Evolutionary conservation across 1,140 invertebrate genomes (phyloP).

Genomic region (Yoshiicerus persimilis): DNA sequence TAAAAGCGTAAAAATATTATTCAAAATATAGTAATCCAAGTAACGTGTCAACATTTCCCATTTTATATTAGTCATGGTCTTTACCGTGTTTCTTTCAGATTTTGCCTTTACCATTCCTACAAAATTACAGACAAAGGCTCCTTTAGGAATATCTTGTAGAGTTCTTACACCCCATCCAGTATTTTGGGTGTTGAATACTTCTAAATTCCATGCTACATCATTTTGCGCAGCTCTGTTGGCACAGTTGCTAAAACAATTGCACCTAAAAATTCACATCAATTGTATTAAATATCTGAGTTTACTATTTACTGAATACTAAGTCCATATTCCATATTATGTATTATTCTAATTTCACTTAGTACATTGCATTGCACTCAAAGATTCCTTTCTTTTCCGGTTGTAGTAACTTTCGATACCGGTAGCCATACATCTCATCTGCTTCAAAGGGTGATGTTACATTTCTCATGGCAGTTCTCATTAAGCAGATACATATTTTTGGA

Average conservation of each 20-base stretch:
- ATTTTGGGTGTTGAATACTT: not conserved
- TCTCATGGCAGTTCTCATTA: not conserved
- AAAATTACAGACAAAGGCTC: constrained; percentile 12
- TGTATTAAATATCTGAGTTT: not conserved
- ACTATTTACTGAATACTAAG: too few species aligned
- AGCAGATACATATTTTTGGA: too few species aligned
- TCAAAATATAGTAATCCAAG: too few species aligned
- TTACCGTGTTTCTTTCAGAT: not conserved
- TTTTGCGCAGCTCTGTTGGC: constrained; percentile 6
- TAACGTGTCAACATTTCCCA: not conserved
- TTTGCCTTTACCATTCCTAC: not conserved
- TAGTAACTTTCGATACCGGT: not conserved
- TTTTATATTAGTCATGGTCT: not conserved
- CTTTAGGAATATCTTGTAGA: constrained; percentile 14
- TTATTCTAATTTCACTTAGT: not conserved
- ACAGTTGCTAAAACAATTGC: not conserved
- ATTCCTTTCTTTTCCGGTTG: not conserved
- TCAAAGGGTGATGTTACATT: too few species aligned
- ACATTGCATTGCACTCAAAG: not conserved
- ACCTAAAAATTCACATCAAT: not conserved
- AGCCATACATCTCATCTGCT: not conserved
- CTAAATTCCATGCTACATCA: not conserved
- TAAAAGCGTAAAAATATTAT: not conserved
- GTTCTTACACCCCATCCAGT: not conserved
- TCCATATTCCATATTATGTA: too few species aligned